Evolutionary conservation across 2,797 vertebrate species (phyloP).

Genomic region (Gallirallus australis): DNA sequence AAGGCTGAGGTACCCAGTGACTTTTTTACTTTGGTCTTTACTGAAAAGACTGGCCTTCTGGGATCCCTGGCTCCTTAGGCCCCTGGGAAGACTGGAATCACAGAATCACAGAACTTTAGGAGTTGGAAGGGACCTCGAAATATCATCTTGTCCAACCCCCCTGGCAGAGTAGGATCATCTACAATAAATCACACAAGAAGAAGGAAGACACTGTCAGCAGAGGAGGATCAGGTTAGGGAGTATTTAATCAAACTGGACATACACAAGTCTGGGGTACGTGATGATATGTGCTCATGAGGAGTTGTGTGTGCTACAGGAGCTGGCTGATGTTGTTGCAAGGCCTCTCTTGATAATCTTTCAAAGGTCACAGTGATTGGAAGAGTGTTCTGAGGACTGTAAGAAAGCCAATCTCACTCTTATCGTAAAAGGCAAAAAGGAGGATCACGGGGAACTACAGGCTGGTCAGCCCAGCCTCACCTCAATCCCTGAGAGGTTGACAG

Average conservation of each 20-base stretch:
- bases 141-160: too few species aligned
- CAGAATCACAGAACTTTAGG: too few species aligned
- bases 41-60: neutral
- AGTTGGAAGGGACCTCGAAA: too few species aligned
- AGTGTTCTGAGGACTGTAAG: neutral
- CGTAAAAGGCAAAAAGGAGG: neutral
- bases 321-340: neutral
- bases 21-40: neutral
- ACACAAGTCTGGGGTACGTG: neutral
- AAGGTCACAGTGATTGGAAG: neutral
- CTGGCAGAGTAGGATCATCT: too few species aligned
- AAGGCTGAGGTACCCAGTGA: neutral
- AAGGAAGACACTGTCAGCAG: neutral
- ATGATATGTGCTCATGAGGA: neutral
- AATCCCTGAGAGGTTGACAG: neutral
- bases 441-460: neutral
- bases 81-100: neutral
- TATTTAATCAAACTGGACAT: neutral
- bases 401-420: neutral
- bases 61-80: neutral
- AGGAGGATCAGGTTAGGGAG: neutral
- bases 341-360: too few species aligned
- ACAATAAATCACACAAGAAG: too few species aligned
- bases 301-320: neutral
- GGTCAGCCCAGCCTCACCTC: neutral